A percentile compares a stretch with the other conserved stretches of the same genome.
Conservation (phyloP, 2,888 invertebrate species). For the Agrochola litura region DNA sequence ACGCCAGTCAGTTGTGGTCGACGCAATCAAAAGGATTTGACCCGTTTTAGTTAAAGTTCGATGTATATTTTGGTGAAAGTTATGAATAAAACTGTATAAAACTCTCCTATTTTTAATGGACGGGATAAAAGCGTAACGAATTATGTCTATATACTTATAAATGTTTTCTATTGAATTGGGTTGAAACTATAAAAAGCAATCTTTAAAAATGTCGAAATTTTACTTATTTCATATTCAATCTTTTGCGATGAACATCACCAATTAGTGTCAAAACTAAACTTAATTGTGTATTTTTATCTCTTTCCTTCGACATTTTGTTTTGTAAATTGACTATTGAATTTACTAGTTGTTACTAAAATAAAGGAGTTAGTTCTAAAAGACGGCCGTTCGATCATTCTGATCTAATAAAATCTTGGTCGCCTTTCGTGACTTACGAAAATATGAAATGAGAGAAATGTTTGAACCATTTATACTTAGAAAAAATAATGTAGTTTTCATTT, state of each 20-base stretch:
- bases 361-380: neutral
- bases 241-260: neutral
- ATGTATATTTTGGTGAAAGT: neutral
- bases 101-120: neutral
- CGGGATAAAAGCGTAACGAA: neutral
- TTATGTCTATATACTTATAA: neutral
- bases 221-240: neutral
- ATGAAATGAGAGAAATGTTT: neutral
- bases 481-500: neutral
- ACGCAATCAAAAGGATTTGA: conserved; percentile 24
- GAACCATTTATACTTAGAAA: neutral
- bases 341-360: neutral
- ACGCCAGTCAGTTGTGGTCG: conserved; percentile 5
- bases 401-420: neutral
- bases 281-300: neutral
- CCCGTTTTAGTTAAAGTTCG: conserved; percentile 17
- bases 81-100: conserved; percentile 14
- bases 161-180: neutral
- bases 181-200: neutral
- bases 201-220: too few species aligned
- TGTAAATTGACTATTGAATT: neutral
- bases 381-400: conserved; percentile 7
- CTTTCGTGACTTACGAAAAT: neutral
- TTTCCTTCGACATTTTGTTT: neutral
- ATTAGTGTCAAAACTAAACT: neutral